Percentiles rank a stretch among this genome's conserved stretches.
These are phyloP conservation scores for Lasioglossum leucozonium DNA, from an alignment of 2,888 invertebrate species.

Conservation along the genomic window DNA sequence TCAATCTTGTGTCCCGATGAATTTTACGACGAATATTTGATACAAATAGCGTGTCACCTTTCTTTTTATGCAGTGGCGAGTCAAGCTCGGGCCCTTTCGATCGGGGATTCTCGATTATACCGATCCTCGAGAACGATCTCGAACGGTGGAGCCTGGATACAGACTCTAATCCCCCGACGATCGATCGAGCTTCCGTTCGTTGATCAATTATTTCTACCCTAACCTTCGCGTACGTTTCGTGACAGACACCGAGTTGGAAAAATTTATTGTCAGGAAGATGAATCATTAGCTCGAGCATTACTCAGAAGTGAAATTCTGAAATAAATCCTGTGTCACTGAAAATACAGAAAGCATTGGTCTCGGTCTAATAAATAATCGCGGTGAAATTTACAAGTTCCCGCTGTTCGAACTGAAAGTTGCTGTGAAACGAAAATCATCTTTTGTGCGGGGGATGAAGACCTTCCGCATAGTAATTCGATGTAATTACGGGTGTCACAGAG, in stretches of 20 bases:
- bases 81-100: not conserved
- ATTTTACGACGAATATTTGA: slow-evolving; percentile 34
- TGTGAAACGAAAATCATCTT: too few relatives aligned
- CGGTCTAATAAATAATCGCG: too few relatives aligned
- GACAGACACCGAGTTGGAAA: not conserved
- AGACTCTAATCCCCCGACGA: not conserved
- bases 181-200: slow-evolving; percentile 1
- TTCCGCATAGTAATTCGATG: not conserved
- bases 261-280: not conserved
- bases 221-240: not conserved
- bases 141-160: not conserved
- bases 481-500: not conserved
- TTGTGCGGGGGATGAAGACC: too few relatives aligned
- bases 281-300: too few relatives aligned
- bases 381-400: too few relatives aligned
- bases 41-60: slow-evolving; percentile 18
- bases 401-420: too few relatives aligned
- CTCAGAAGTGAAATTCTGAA: not conserved
- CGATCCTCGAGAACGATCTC: not conserved
- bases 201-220: not conserved
- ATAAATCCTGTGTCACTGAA: not conserved
- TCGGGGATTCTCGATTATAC: not conserved
- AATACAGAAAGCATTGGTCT: too few relatives aligned
- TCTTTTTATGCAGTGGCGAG: not conserved
- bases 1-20: slow-evolving; percentile 30